phyloP scores from a whole-genome alignment of 2,113 vertebrate genomes.

The Gymnorhina tibicen region DNA sequence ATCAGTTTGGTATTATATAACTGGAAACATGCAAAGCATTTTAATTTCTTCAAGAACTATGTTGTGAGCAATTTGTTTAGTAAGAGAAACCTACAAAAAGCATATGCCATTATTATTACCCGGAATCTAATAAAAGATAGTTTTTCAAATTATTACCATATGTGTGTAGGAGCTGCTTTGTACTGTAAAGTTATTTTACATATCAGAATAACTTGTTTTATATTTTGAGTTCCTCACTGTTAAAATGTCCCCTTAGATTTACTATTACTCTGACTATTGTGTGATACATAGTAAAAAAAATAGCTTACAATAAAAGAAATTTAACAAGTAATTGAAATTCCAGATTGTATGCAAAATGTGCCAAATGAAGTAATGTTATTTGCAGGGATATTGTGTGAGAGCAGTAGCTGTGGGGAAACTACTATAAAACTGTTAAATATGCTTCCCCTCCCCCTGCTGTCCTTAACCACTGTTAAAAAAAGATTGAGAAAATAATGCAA shows the following conservation, averaged over 20 bases:
- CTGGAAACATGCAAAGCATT: slow-evolving; percentile 58
- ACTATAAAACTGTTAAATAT: background rate
- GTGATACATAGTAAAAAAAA: slow-evolving; percentile 28
- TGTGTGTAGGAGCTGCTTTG: slow-evolving; percentile 52
- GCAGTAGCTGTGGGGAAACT: slow-evolving; percentile 15
- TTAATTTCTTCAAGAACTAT: slow-evolving; percentile 56
- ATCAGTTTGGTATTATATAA: background rate
- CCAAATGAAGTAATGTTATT: slow-evolving; percentile 55
- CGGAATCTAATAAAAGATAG: slow-evolving; percentile 61
- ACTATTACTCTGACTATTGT: slow-evolving; percentile 40
- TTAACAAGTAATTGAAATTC: slow-evolving; percentile 47
- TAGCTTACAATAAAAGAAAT: slow-evolving; percentile 35
- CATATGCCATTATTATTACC: slow-evolving; percentile 57
- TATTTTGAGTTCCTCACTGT: slow-evolving; percentile 49
- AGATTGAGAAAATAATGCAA: background rate
- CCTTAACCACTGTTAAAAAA: background rate
- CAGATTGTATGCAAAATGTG: slow-evolving; percentile 24
- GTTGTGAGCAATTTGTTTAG: slow-evolving; percentile 64
- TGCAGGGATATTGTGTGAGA: slow-evolving; percentile 20
- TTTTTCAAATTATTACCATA: slow-evolving; percentile 61
- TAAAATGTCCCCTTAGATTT: slow-evolving; percentile 39
- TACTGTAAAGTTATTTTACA: slow-evolving; percentile 59
- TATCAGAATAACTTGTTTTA: slow-evolving; percentile 63
- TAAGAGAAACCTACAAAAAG: slow-evolving; percentile 55
- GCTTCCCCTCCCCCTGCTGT: background rate